A percentile compares a stretch with the other conserved stretches of the same genome.
These are phyloP conservation scores for Enteromius trimaculatus DNA, from an alignment of 2,797 vertebrate genomes.

Conservation along the genomic window DNA sequence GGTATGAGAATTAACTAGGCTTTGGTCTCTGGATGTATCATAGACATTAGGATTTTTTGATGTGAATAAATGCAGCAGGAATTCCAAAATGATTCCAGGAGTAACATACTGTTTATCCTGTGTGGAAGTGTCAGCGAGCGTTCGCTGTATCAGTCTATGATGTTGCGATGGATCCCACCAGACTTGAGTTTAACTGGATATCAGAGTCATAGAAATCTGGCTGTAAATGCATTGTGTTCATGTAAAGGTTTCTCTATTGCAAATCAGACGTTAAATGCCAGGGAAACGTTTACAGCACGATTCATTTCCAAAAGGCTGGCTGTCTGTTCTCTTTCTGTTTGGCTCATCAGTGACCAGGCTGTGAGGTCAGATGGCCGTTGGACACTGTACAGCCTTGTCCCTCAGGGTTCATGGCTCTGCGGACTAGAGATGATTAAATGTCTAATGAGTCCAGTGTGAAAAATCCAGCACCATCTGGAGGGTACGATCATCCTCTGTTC, in stretches of 20 bases:
- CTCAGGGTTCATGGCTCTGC: constrained; percentile 23
- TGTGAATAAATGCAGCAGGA: background rate
- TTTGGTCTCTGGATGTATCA: constrained; percentile 20
- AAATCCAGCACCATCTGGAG: constrained; percentile 59
- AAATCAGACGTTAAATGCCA: constrained; percentile 5
- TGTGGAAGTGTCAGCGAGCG: background rate
- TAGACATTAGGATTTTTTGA: constrained; percentile 19
- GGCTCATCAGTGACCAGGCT: constrained; percentile 35
- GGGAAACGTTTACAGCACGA: background rate
- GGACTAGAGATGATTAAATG: constrained; percentile 60
- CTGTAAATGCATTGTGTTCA: constrained; percentile 15
- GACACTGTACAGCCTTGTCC: constrained; percentile 35
- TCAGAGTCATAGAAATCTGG: constrained; percentile 16
- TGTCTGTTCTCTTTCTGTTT: constrained; percentile 39
- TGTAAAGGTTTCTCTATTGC: background rate
- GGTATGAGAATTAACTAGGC: constrained; percentile 1
- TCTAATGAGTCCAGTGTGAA: constrained; percentile 58
- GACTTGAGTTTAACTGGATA: constrained; percentile 12
- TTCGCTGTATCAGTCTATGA: background rate
- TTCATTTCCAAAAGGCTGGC: background rate
- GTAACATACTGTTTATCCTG: constrained; percentile 15
- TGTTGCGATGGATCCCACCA: background rate
- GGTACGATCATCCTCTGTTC: constrained; percentile 18
- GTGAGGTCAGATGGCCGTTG: constrained; percentile 45
- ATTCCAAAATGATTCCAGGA: constrained; percentile 20